Evolutionary conservation across 2,113 vertebrate genomes (phyloP).

Genomic region (Okapia johnstoni): DNA sequence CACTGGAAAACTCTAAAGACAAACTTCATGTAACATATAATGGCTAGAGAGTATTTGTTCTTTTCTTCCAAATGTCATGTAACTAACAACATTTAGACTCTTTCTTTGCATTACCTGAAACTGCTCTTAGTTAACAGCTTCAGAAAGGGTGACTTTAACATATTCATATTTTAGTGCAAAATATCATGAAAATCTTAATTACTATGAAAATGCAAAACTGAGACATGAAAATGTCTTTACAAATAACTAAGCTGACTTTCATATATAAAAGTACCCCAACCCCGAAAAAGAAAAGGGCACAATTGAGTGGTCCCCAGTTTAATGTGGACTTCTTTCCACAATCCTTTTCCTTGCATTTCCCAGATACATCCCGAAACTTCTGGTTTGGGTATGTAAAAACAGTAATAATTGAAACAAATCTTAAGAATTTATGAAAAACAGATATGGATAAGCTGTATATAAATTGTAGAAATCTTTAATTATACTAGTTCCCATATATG

Average conservation of each 20-base stretch:
- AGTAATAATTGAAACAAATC: background rate
- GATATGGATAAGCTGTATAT: background rate
- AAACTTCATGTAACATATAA: background rate
- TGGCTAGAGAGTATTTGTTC: background rate
- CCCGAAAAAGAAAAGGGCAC: background rate
- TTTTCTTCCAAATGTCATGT: background rate
- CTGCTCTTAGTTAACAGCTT: background rate
- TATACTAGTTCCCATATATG: background rate
- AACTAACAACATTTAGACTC: background rate
- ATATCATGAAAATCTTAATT: background rate
- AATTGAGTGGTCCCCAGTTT: background rate
- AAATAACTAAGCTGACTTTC: background rate
- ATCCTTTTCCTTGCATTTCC: background rate
- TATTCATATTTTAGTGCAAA: background rate
- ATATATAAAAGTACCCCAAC: background rate
- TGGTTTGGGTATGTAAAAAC: background rate
- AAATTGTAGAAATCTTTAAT: background rate
- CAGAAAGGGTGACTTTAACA: background rate
- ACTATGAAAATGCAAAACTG: background rate
- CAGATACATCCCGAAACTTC: background rate
- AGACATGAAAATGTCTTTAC: background rate
- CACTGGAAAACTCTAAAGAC: background rate
- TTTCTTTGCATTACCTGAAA: background rate
- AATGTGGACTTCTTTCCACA: background rate
- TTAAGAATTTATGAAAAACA: background rate